Evolutionary conservation across 2,113 vertebrate species (phyloP).

Genomic region (Etia nguti): DNA sequence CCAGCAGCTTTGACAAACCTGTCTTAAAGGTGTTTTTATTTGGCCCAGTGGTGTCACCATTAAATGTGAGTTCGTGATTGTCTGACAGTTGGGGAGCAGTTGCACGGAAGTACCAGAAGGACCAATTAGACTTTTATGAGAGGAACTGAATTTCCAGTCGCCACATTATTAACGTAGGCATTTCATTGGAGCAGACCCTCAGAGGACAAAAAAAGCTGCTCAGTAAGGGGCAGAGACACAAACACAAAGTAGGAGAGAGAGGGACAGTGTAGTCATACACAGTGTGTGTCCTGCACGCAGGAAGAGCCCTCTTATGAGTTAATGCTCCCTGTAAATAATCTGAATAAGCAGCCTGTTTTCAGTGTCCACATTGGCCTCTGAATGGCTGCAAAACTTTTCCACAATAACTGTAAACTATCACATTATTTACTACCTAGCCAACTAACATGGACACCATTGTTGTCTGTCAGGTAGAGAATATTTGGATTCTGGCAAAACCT

Average conservation of each 20-base stretch:
- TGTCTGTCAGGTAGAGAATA: not conserved
- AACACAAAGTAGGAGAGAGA: not conserved
- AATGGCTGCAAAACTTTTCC: conserved; percentile 44
- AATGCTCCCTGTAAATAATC: conserved; percentile 58
- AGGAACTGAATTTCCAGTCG: conserved; percentile 53
- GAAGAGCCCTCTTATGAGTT: conserved; percentile 59
- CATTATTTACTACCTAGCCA: not conserved
- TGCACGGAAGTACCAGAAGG: conserved; percentile 38
- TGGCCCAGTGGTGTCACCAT: conserved; percentile 10
- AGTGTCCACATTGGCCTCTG: not conserved
- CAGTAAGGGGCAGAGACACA: not conserved
- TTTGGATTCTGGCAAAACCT: conserved; percentile 1
- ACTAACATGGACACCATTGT: conserved; percentile 21
- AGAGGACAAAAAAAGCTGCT: not conserved
- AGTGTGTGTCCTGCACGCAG: conserved; percentile 30
- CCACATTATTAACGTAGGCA: conserved; percentile 12
- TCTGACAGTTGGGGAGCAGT: not conserved
- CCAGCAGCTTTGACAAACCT: not conserved
- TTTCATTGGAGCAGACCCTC: conserved; percentile 14
- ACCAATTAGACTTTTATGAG: conserved; percentile 60
- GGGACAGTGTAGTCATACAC: not conserved
- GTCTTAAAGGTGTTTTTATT: conserved; percentile 26
- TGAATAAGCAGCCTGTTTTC: conserved; percentile 55
- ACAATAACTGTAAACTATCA: conserved; percentile 29
- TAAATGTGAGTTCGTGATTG: conserved; percentile 1